phyloP scores from a whole-genome alignment of 2,113 vertebrate genomes.

The Desmodus rotundus region DNA sequence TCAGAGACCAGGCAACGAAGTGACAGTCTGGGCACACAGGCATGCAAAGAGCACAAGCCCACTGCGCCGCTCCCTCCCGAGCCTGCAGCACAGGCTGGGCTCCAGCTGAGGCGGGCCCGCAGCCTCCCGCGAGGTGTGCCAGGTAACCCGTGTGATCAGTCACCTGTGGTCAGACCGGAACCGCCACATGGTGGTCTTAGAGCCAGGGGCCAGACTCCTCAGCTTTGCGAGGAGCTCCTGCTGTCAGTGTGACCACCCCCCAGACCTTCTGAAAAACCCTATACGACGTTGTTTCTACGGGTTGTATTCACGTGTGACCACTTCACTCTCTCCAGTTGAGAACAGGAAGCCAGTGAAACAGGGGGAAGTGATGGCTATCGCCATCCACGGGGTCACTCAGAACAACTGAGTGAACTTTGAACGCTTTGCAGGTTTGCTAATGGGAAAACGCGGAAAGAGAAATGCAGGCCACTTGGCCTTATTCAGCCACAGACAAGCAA shows the following conservation, averaged over 20 bases:
- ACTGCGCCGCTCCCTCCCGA: too few species aligned
- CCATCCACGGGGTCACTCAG: neutral
- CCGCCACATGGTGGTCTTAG: rapidly evolving
- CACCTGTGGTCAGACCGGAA: rapidly evolving
- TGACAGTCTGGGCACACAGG: too few species aligned
- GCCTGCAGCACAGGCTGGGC: too few species aligned
- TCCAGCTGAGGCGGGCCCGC: rapidly evolving
- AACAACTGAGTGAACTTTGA: neutral
- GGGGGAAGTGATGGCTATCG: neutral
- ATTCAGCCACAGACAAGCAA: neutral
- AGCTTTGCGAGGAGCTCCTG: neutral
- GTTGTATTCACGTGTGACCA: neutral
- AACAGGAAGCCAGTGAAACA: neutral
- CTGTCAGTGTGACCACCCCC: neutral
- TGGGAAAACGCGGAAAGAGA: neutral
- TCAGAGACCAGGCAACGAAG: neutral
- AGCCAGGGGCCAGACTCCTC: neutral
- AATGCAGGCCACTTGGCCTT: neutral
- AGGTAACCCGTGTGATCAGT: rapidly evolving
- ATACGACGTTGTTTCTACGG: neutral
- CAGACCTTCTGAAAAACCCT: neutral
- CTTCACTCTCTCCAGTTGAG: neutral
- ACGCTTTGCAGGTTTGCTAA: neutral
- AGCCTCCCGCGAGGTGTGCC: rapidly evolving
- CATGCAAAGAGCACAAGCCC: too few species aligned